Evolutionary conservation across 2,797 vertebrate species (phyloP), one percentile per base, ranked within the genome.

Genomic region (Acomys russatus): DNA sequence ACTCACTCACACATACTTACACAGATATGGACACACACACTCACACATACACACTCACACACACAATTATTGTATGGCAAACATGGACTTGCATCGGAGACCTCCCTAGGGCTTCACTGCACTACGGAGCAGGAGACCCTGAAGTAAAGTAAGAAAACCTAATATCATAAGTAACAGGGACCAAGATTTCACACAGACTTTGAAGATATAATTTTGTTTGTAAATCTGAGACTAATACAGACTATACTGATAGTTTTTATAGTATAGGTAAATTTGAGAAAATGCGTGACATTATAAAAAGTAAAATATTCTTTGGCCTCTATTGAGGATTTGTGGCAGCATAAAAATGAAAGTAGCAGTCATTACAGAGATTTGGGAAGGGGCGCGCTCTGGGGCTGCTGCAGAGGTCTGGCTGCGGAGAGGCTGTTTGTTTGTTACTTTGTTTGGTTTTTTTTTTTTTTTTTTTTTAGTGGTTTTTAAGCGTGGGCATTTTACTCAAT

Each of bases 291-390:
- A 54, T 66, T 38, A 17, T 25, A 93, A 80, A 9, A 78, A 88
- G 76, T 15, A 74, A 82, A 86, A 70, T 49, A 59, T 28, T 18
- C n/a, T 88, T 96, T 85, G 8, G 33, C 20, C 54, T 28, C 79
- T 61, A 61, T 6, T 5, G 12, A n/a, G n/a, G 56, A 94, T 59
- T 2, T 80, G 71, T 25, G 51, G 38, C 6, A 11, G 35, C 25
- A 56, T 38, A 87, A 71, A 83, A n/a, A 44, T 54, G 86, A 97
- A 93, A 90, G 88, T 38, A 33, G 33, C 30, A 83, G 68, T 15
- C 66, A 82, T 77, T 33, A 56, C 11, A 80, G 33, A 87, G 30
- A 70, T 56, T 91, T 18, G 70, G 68, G n/a, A 96, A 87, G 84
- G 3, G 56, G 61, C 0, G 20, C 64, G 84, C 38, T 78, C 74